Conservation (phyloP, 2,113 vertebrate genomes). For the Urocynchramus pylzowi region DNA sequence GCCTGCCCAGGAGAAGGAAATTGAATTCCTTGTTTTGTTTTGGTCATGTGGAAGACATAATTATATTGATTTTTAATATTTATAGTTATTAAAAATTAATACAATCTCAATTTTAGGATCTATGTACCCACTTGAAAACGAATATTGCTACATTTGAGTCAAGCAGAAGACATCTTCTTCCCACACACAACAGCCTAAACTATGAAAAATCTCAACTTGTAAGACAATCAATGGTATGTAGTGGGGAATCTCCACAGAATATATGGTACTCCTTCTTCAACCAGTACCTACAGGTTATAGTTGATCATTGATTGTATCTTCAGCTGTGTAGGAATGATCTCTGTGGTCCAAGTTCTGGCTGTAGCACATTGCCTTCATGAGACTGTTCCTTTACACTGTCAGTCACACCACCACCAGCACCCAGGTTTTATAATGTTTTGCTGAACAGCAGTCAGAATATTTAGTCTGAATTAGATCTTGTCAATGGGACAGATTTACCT, state of each 20-base stretch:
- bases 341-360: not conserved
- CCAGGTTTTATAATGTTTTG: not conserved
- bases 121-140: not conserved
- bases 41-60: not conserved
- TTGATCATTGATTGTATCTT: not conserved
- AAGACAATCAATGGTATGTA: not conserved
- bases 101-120: not conserved
- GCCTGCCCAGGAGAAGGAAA: not conserved
- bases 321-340: not conserved
- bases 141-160: not conserved
- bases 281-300: not conserved
- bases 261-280: not conserved
- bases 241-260: not conserved
- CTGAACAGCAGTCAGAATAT: not conserved
- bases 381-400: not conserved
- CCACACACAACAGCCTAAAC: not conserved
- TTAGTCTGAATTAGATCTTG: not conserved
- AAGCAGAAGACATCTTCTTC: not conserved
- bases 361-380: fast-evolving
- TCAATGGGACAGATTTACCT: not conserved
- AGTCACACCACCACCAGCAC: not conserved
- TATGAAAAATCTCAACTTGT: not conserved
- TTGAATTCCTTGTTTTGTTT: not conserved
- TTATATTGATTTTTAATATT: not conserved
- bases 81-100: not conserved